phyloP scores from a whole-genome alignment of 2,113 vertebrate species.

The Cyphomyrus plagiostoma region DNA sequence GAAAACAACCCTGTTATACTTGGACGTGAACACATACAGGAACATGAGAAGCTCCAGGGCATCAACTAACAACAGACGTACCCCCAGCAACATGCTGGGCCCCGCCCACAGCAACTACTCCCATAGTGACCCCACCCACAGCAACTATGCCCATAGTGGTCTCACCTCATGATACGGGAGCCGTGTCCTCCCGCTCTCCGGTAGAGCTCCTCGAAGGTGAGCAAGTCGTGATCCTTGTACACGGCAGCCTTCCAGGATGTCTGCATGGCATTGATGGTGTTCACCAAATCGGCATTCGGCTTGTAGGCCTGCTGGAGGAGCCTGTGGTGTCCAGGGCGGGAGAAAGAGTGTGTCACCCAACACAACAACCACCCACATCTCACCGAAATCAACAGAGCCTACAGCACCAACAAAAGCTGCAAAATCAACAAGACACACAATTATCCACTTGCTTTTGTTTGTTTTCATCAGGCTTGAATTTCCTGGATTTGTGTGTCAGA shows the following conservation, averaged over 20 bases:
- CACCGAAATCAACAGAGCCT: neutral
- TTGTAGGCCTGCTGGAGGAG: slow-evolving; percentile 58
- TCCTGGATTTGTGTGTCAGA: neutral
- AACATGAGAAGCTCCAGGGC: neutral
- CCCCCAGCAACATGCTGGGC: neutral
- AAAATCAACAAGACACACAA: neutral
- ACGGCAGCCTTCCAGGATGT: slow-evolving; percentile 76
- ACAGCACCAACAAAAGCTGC: neutral
- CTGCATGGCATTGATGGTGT: slow-evolving; percentile 75
- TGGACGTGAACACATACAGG: neutral
- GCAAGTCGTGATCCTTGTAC: slow-evolving; percentile 69
- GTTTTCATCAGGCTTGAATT: neutral
- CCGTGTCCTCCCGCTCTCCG: slow-evolving; percentile 68
- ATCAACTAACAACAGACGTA: neutral
- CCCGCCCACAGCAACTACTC: too few relatives aligned
- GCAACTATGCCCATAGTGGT: neutral
- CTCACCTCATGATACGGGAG: slow-evolving; percentile 60
- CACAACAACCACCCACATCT: neutral
- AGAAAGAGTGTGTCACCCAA: neutral
- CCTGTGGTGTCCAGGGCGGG: slow-evolving; percentile 44
- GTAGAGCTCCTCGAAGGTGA: slow-evolving; percentile 65
- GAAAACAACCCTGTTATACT: neutral
- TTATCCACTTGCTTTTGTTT: neutral
- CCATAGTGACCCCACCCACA: too few relatives aligned
- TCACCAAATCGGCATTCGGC: slow-evolving; percentile 66